These are phyloP conservation scores for Eupithecia centaureata DNA, from an alignment of 2,888 invertebrate species.

Conservation along the genomic window DNA sequence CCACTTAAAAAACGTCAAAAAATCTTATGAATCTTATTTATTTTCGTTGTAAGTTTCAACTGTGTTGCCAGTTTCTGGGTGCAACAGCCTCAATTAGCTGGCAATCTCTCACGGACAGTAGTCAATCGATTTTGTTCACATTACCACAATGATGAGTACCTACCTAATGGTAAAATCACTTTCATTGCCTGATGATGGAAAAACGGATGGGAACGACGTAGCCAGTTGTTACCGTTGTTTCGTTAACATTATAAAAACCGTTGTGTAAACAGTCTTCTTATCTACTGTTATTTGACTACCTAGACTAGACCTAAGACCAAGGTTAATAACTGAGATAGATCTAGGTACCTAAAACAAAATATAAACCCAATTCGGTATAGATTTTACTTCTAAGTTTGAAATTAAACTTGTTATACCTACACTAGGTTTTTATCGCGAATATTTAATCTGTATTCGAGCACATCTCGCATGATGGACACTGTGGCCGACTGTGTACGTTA, in stretches of 20 bases:
- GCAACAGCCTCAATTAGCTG: constrained; percentile 39
- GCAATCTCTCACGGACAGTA: constrained; percentile 48
- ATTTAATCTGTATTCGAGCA: too few relatives aligned
- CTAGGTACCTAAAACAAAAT: too few relatives aligned
- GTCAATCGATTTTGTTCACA: constrained; percentile 49
- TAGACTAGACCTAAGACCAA: too few relatives aligned
- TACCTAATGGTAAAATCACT: constrained; percentile 48
- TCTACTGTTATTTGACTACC: too few relatives aligned
- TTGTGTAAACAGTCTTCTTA: neutral
- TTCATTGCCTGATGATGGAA: constrained; percentile 51
- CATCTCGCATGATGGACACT: too few relatives aligned
- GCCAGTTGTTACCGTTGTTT: neutral
- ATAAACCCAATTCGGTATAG: too few relatives aligned
- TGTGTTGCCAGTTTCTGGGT: neutral
- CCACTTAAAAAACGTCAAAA: neutral
- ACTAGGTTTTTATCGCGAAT: too few relatives aligned
- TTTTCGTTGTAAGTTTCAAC: neutral
- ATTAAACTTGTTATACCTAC: too few relatives aligned
- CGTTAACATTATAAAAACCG: neutral
- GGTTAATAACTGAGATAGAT: too few relatives aligned
- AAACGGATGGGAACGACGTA: constrained; percentile 41
- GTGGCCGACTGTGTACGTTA: too few relatives aligned
- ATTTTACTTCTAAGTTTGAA: too few relatives aligned
- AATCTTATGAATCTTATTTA: neutral
- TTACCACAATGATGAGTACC: constrained; percentile 41